These are phyloP conservation scores for Coelopa frigida DNA, from an alignment of 1,140 invertebrate species.

Conservation along the genomic window DNA sequence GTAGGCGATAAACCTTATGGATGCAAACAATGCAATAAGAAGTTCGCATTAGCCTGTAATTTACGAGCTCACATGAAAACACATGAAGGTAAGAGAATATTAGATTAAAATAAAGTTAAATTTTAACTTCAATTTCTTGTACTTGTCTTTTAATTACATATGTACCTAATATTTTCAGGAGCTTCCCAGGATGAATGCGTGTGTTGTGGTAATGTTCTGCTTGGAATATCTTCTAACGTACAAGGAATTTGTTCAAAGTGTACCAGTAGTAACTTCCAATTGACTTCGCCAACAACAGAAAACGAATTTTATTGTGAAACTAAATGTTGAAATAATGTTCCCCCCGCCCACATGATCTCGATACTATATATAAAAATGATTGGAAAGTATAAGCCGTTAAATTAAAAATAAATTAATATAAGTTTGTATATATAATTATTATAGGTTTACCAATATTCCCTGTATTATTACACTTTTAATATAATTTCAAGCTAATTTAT, in stretches of 20 bases:
- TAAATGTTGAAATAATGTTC: too few relatives aligned
- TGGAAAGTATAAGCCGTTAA: too few relatives aligned
- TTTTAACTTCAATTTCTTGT: constrained; percentile 9
- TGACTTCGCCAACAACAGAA: constrained; percentile 12
- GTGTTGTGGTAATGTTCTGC: constrained; percentile 42
- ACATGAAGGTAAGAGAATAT: constrained; percentile 49
- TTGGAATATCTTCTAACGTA: constrained; percentile 24
- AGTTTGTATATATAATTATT: too few relatives aligned
- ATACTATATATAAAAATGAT: too few relatives aligned
- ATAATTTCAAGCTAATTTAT: too few relatives aligned
- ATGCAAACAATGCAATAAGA: constrained; percentile 64
- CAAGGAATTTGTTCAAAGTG: constrained; percentile 24
- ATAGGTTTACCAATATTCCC: too few relatives aligned
- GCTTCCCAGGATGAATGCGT: constrained; percentile 45
- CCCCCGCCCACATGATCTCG: too few relatives aligned
- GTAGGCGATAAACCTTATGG: constrained; percentile 68
- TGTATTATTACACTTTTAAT: too few relatives aligned
- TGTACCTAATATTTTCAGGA: too few relatives aligned
- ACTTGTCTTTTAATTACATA: constrained; percentile 18
- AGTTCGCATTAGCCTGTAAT: constrained; percentile 68
- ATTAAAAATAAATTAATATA: too few relatives aligned
- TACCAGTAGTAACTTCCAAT: constrained; percentile 15
- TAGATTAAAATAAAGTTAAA: constrained; percentile 1
- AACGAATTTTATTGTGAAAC: too few relatives aligned
- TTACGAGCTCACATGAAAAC: constrained; percentile 68